A percentile compares a stretch with the other conserved stretches of the same genome.
Evolutionary conservation across 2,113 vertebrate species (phyloP).

Genomic region (Prietella phreatophila): DNA sequence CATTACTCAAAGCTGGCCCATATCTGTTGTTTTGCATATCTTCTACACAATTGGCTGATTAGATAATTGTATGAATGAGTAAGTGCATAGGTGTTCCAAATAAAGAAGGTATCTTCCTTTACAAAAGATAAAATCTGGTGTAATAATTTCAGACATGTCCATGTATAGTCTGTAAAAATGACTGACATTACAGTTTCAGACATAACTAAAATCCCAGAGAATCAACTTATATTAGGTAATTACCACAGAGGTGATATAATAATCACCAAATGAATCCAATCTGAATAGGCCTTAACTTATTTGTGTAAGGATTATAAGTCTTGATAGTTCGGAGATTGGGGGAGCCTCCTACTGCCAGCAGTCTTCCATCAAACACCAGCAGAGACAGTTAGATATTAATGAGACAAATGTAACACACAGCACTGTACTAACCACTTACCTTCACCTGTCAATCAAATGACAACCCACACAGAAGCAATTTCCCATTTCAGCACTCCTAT

Average conservation of each 20-base stretch:
- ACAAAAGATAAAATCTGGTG: not conserved
- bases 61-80: not conserved
- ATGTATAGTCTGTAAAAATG: not conserved
- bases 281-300: conserved; percentile 19
- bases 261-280: not conserved
- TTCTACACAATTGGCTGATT: too few relatives aligned
- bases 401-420: conserved; percentile 4
- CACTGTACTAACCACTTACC: not conserved
- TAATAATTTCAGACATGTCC: not conserved
- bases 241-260: not conserved
- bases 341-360: conserved; percentile 68
- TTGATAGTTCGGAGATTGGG: conserved; percentile 66
- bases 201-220: not conserved
- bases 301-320: conserved; percentile 65
- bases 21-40: too few relatives aligned
- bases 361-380: conserved; percentile 58
- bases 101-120: not conserved
- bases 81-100: not conserved
- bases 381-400: conserved; percentile 61
- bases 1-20: too few relatives aligned
- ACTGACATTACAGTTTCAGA: not conserved
- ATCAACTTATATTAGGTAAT: not conserved
- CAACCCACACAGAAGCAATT: conserved; percentile 24
- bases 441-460: conserved; percentile 1
- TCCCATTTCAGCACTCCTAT: not conserved